Evolutionary conservation across 2,113 vertebrate genomes (phyloP), one percentile per base, ranked within the genome.

Genomic region (Nycticebus coucang): DNA sequence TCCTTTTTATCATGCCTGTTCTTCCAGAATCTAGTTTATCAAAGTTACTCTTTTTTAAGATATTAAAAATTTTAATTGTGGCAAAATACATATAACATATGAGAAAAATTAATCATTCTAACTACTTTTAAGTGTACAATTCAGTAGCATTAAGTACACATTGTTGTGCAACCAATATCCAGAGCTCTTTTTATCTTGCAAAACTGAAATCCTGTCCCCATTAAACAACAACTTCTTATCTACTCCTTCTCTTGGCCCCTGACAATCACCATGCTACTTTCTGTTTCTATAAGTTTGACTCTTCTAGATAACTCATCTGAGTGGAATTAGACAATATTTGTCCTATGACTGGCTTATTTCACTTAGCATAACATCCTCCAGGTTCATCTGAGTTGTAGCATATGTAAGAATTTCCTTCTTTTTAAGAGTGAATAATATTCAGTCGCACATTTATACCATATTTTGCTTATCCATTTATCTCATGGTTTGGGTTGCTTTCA

Each of bases 111-210:
- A 82, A 90, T n/a, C 64, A 30, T 71, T 8, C 14, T 85, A 24
- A 60, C 18, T 24, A 37, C 55, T 87, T 68, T 41, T 74, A 87
- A 94, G 22, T n/a, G 1, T 15, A 13, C 1, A 66, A 59, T 62
- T 90, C 37, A 64, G 21, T 59, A 30, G 53, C 19, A 33, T 55
- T 93, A 60, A 89, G 30, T 26, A 41, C 17, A 62, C 91, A 33
- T 4, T 26, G 69, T 55, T 82, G 21, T 80, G 18, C 22, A 81
- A 55, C 22, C 84, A 64, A 74, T 75, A 24, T 75, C 87, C 12
- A 41, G 81, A 95, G 30, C 26, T 53, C 21, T 80, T 53, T 83
- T 87, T 78, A 37, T 80, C 81, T 85, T 79, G 50, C 30, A 81
- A 59, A 93, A 88, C 41, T 50, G 66, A 81, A 75, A 88, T 21